Percentiles rank a stretch among this genome's conserved stretches.
These are phyloP conservation scores for Cyanocitta stelleri DNA, from an alignment of 2,113 vertebrate genomes.

Conservation along the genomic window DNA sequence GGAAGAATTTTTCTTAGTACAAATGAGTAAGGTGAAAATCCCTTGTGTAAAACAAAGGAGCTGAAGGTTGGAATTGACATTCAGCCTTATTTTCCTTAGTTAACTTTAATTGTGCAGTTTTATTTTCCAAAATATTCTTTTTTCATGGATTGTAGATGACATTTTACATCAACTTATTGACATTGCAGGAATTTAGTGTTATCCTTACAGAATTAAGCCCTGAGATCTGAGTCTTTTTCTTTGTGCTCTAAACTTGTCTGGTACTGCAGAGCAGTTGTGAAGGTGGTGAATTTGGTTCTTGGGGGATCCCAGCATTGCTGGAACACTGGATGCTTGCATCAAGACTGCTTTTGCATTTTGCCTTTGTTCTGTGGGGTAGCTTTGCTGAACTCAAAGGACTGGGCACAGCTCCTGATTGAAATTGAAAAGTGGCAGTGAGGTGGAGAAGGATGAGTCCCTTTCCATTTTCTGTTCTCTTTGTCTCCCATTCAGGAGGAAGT, in stretches of 20 bases:
- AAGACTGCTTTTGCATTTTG: not conserved
- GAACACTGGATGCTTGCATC: not conserved
- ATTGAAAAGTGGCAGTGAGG: not conserved
- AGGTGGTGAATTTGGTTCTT: not conserved
- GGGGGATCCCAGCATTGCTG: rapidly evolving
- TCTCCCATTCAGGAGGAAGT: not conserved
- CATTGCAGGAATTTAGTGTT: not conserved
- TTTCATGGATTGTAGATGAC: not conserved
- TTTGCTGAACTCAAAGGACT: not conserved
- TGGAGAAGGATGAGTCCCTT: not conserved
- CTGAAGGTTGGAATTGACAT: not conserved
- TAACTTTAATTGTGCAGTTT: not conserved
- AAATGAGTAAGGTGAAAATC: not conserved
- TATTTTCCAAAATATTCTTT: not conserved
- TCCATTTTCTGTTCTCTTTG: not conserved
- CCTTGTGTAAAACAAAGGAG: not conserved
- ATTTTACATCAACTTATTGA: not conserved
- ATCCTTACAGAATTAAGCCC: not conserved
- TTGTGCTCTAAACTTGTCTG: not conserved
- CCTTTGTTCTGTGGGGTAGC: not conserved
- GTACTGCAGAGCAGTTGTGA: not conserved
- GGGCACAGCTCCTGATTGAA: not conserved
- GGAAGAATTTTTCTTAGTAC: not conserved
- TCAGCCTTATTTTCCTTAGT: not conserved
- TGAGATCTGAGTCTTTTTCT: rapidly evolving